phyloP scores from a whole-genome alignment of 2,797 vertebrate species.

The Ceryle rudis region DNA sequence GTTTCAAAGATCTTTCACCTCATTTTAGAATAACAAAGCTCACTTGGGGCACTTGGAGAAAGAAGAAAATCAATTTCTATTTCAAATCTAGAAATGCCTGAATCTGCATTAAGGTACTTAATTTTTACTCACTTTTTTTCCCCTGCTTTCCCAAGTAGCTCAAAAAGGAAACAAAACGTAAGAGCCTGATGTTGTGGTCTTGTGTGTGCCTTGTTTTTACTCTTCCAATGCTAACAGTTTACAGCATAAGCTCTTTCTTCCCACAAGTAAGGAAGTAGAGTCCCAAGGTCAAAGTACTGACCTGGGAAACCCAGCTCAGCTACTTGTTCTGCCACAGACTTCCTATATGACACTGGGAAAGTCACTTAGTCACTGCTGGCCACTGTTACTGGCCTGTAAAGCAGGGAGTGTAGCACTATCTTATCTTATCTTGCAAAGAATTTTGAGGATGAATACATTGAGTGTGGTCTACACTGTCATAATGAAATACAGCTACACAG shows the following conservation, averaged over 20 bases:
- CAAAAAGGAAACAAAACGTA: neutral
- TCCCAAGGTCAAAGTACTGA: rapidly evolving
- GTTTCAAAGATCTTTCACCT: neutral
- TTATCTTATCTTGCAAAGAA: neutral
- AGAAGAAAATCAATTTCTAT: neutral
- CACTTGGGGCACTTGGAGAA: neutral
- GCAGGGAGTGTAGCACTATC: neutral
- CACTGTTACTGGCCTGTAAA: neutral
- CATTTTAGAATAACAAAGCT: neutral
- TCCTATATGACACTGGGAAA: neutral
- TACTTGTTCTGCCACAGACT: neutral
- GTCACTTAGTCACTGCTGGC: neutral
- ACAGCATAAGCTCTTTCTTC: neutral
- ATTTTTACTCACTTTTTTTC: neutral
- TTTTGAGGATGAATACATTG: neutral
- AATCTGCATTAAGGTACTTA: neutral
- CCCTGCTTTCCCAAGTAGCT: neutral
- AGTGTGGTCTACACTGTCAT: conserved; percentile 21
- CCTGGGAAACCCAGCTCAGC: neutral
- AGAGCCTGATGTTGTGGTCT: neutral
- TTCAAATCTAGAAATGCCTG: neutral
- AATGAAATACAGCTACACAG: neutral
- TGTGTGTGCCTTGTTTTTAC: neutral
- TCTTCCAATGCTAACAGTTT: neutral
- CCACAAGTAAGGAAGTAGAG: neutral